Evolutionary conservation across 1,140 invertebrate genomes (phyloP).

Genomic region (Aplysia californica): DNA sequence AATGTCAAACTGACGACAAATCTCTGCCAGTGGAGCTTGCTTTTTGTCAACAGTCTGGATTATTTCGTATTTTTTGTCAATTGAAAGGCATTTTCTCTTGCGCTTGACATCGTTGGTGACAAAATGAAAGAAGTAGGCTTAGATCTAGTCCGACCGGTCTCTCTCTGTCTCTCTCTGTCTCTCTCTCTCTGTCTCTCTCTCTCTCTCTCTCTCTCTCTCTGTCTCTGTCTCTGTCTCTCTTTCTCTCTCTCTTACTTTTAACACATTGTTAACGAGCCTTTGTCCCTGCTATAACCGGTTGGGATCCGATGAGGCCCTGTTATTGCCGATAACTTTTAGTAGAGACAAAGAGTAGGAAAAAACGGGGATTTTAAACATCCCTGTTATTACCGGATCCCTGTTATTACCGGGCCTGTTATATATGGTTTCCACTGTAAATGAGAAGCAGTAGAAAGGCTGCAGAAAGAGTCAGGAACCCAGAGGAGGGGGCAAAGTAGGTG

Average conservation of each 20-base stretch:
- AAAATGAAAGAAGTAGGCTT: neutral
- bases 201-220: neutral
- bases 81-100: neutral
- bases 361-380: neutral
- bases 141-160: neutral
- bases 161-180: neutral
- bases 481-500: too few relatives aligned
- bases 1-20: neutral
- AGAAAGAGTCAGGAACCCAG: too few relatives aligned
- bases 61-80: neutral
- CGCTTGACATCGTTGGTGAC: neutral
- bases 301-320: too few relatives aligned
- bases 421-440: too few relatives aligned
- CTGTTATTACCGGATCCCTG: neutral
- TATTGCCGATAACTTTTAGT: neutral
- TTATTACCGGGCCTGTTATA: too few relatives aligned
- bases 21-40: too few relatives aligned
- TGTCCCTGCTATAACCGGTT: neutral
- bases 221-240: conserved; percentile 4
- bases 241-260: neutral
- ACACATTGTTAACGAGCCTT: neutral
- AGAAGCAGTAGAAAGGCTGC: too few relatives aligned
- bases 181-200: conserved; percentile 15
- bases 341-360: neutral
- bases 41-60: too few relatives aligned